Base-by-base conservation (phyloP, 2,797 vertebrate species). In the Acanthurus leucopareius region DNA sequence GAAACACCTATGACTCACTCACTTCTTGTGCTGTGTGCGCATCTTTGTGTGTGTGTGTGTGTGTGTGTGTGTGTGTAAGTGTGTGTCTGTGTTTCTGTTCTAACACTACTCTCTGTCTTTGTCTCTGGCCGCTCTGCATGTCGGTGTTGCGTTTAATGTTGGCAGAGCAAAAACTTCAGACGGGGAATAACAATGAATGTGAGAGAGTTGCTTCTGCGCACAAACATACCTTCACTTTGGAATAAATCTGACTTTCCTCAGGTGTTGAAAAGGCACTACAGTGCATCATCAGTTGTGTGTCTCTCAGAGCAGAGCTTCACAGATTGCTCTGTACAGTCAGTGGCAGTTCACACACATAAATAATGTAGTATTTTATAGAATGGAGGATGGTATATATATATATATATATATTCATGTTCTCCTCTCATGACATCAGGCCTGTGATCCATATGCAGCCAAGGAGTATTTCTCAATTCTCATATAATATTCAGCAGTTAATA, bases 1-100 rank as follows among this genome's bases (percentile, higher is more conserved):
- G 63, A 77, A 74, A 77, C 77, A 79, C 80, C 71, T 51, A 63
- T 89, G 88, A 88, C 80, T 91, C 84, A 86, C 74, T 79, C 49
- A 49, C 22, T 72, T 44, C 20, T 64, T 79, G 62, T 32, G 28
- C 28, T 74, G 64, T 60, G 19, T 69, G 57, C 75, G 57, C 70
- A 53, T 45, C 49, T 54, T 28, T 49, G 40, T 47, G 53, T 35
- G 53, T 73, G 57, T 45, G 53, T 53, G 49, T 73, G 45, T 77
- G 71, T 67, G 66, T 16, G 0, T 20, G n/a, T 14, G 32, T n/a
- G 60, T 73, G 57, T 45, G 53, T 53, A 28, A 40, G 49, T 73
- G 45, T 77, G 71, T 67, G 66, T 16, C 0, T 20, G n/a, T 14
- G 32, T n/a, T 44, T 63, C 53, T 69, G 8, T 63, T 38, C 44